Evolutionary conservation across 92 coral and sea anemone species (phyloP).

Genomic region (Siderastrea radians): DNA sequence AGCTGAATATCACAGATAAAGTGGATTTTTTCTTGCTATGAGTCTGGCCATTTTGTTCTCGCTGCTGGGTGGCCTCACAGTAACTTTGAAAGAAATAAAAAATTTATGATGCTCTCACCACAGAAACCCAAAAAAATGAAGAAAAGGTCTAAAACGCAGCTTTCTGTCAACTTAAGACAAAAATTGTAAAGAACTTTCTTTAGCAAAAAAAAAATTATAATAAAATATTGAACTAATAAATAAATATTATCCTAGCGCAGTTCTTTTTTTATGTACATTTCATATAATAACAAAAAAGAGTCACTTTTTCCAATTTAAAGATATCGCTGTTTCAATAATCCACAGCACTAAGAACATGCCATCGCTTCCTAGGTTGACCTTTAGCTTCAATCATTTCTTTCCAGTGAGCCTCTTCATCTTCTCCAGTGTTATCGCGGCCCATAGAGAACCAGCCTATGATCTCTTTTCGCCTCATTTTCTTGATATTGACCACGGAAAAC

Average conservation of each 20-base stretch:
- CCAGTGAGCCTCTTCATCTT: slow-evolving; percentile 99
- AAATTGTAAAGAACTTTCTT: too few relatives aligned
- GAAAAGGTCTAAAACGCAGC: too few relatives aligned
- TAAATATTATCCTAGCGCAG: background rate
- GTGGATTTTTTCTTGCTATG: too few relatives aligned
- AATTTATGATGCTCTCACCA: too few relatives aligned
- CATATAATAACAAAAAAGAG: background rate
- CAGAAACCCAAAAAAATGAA: too few relatives aligned
- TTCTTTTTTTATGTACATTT: slow-evolving; percentile 1
- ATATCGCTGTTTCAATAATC: slow-evolving; percentile 63
- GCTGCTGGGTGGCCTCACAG: too few relatives aligned
- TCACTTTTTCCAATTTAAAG: background rate
- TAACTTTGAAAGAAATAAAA: too few relatives aligned
- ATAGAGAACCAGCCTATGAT: slow-evolving; percentile 99
- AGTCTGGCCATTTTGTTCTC: too few relatives aligned
- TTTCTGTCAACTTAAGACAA: too few relatives aligned
- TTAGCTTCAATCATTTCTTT: slow-evolving; percentile 93
- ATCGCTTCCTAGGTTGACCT: slow-evolving; percentile 91
- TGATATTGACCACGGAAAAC: slow-evolving; percentile 98
- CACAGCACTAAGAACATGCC: slow-evolving; percentile 98
- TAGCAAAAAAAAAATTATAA: too few relatives aligned
- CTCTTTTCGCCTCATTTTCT: slow-evolving; percentile 98
- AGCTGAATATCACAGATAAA: too few relatives aligned
- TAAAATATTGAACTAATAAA: background rate
- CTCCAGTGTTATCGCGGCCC: slow-evolving; percentile 98